Evolutionary conservation across 1,140 invertebrate species (phyloP), one percentile per base, ranked within the genome.

Genomic region (Anthonomus grandis): DNA sequence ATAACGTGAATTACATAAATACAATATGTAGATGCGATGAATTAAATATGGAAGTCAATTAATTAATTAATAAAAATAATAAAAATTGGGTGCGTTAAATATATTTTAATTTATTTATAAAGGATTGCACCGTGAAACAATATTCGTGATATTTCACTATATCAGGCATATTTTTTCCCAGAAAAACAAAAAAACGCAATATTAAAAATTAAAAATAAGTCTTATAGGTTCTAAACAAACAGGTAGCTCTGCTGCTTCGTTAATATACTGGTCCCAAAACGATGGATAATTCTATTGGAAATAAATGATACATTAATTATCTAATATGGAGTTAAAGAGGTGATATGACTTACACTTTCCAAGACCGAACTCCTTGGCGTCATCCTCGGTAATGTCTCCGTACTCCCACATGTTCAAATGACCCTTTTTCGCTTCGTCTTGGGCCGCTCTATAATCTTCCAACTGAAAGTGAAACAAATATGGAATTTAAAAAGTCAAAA

Each of bases 381-480:
- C 93, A 67, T 97, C 95, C 63, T 93, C 93, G 50, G 89, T 92
- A 70, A 97, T 91, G 72, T 98, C 95, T 13, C 95, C 95, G 72
- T 98, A 97, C 65, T 89, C 84, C 95, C 95, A 98, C 59, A 98
- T 87, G 70, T 89, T 91, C 51, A 85, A 76, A 74, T 93, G 90
- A 41, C 85, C 83, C 60, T 85, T 86, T 72, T 91, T 89, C 3
- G 95, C 95, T 47, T 84, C 78, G 58, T 93, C 86, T 73, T 97
- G 89, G 10, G 93, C 90, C 27, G 82, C 82, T 59, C 79, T 81
- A 72, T 97, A 98, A 51, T 93, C 89, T 24, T 79, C 79, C 55
- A 92, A 60, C 85, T 86, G 64, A 6, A 75, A 74, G 60, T 59
- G 62, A 62, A 59, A 55, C 18, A 39, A 31, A 27, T 27, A 25